Evolutionary conservation across 2,888 invertebrate species (phyloP).

Genomic region (Empis livida): DNA sequence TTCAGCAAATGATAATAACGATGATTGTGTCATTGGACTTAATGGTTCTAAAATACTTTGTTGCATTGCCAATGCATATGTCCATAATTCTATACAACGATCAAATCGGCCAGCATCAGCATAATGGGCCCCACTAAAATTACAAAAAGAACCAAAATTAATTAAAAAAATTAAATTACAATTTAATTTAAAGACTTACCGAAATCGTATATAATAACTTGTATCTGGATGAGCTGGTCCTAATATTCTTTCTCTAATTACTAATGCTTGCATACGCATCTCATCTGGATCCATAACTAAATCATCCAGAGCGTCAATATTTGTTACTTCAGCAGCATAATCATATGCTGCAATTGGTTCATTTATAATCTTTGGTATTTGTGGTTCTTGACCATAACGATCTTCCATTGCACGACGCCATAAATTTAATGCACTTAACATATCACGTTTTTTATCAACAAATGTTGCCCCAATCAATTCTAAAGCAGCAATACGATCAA

Average conservation of each 20-base stretch:
- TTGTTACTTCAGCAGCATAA: constrained; percentile 68
- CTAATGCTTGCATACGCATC: constrained; percentile 89
- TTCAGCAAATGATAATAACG: constrained; percentile 88
- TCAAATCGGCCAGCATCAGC: constrained; percentile 90
- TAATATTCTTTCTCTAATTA: constrained; percentile 83
- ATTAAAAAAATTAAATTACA: not conserved
- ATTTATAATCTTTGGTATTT: constrained; percentile 61
- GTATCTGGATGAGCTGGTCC: constrained; percentile 93
- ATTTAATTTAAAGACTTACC: constrained; percentile 16
- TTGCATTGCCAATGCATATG: constrained; percentile 94
- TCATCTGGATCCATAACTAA: constrained; percentile 87
- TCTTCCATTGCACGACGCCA: constrained; percentile 90
- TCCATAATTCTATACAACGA: constrained; percentile 88
- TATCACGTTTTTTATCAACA: constrained; percentile 92
- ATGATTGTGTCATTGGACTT: constrained; percentile 89
- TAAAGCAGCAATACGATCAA: constrained; percentile 76
- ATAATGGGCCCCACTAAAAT: constrained; percentile 69
- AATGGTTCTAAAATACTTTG: constrained; percentile 84
- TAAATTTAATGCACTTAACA: constrained; percentile 74
- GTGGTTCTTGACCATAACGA: constrained; percentile 49
- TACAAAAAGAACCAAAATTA: constrained; percentile 13
- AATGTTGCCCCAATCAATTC: constrained; percentile 89
- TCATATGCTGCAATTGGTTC: constrained; percentile 79
- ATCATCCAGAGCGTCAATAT: constrained; percentile 67
- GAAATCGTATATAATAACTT: constrained; percentile 86